Evolutionary conservation across 2,113 vertebrate species (phyloP), one percentile per base, ranked within the genome.

Genomic region (Pluvialis apricaria): DNA sequence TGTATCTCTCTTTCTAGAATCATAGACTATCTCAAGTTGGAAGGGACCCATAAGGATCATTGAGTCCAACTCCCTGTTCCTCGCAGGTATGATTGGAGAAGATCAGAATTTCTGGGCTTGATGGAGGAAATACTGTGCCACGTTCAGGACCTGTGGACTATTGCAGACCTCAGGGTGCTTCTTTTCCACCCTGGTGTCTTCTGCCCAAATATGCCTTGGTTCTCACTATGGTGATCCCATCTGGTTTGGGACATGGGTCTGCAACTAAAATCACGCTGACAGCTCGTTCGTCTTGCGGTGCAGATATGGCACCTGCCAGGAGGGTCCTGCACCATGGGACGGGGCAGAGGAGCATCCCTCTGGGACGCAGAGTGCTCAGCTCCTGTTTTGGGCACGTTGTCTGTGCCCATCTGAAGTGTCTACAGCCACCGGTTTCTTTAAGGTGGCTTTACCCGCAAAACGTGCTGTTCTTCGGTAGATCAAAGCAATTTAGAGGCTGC

Each of bases 321-420:
- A 57, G 16, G 6, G 10, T 71, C 42, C 40, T 52, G 71, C 2
- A 3, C 21, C 3, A 0, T 38, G 54, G n/a, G 22, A 34, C 0
- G 6, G 22, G 51, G 44, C 51, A 24, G 51, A 66, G 72, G 29
- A 66, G 34, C 79, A 88, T 45, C 79, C 11, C 0, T 40, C 22
- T 20, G 52, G 65, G 25, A 5, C 36, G 57, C 31, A 15, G 25
- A 73, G n/a, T 42, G 29, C 57, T 77, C 71, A 13, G 7, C 26
- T n/a, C 1, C 2, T 40, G 29, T 38, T 79, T 34, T 49, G 54
- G 40, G 31, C 9, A 3, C 0, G 0, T 24, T 7, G 6, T 15
- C 2, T 1, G 2, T 47, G 44, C 34, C 38, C 60, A 73, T 10
- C 21, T 61, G 38, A 40, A 61, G 25, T 3, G 4, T 14, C 55